phyloP scores from a whole-genome alignment of 2,113 vertebrate genomes.

The Urocitellus parryii region DNA sequence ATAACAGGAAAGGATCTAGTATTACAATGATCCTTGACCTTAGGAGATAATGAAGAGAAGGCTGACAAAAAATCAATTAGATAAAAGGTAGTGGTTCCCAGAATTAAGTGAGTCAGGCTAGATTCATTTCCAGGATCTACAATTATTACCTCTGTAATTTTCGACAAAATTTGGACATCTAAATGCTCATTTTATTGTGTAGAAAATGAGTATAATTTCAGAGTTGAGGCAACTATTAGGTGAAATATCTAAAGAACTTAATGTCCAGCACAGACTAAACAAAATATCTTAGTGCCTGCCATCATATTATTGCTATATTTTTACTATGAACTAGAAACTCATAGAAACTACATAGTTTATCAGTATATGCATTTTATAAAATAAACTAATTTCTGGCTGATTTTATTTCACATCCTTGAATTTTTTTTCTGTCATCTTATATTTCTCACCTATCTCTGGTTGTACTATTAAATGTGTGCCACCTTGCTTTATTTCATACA shows the following conservation, averaged over 20 bases:
- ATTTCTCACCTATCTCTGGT: background rate
- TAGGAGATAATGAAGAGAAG: background rate
- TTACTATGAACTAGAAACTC: background rate
- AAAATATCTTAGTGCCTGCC: background rate
- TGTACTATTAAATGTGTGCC: background rate
- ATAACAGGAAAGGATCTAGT: background rate
- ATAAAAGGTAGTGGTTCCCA: background rate
- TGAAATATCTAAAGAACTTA: background rate
- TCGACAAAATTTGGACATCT: background rate
- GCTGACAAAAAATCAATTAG: background rate
- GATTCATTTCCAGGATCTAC: background rate
- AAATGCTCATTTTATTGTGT: background rate
- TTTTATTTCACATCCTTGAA: background rate
- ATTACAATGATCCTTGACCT: background rate
- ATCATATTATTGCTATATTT: background rate
- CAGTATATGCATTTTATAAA: background rate
- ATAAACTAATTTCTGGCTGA: background rate
- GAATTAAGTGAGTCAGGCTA: background rate
- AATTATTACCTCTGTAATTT: background rate
- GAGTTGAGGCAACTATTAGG: background rate
- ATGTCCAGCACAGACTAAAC: background rate
- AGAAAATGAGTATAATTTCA: constrained; percentile 24
- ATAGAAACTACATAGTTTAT: background rate
- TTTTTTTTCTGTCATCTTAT: background rate
- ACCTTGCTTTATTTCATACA: background rate